Base-by-base conservation (phyloP, 2,113 vertebrate genomes). In the Chaetops frenatus region DNA sequence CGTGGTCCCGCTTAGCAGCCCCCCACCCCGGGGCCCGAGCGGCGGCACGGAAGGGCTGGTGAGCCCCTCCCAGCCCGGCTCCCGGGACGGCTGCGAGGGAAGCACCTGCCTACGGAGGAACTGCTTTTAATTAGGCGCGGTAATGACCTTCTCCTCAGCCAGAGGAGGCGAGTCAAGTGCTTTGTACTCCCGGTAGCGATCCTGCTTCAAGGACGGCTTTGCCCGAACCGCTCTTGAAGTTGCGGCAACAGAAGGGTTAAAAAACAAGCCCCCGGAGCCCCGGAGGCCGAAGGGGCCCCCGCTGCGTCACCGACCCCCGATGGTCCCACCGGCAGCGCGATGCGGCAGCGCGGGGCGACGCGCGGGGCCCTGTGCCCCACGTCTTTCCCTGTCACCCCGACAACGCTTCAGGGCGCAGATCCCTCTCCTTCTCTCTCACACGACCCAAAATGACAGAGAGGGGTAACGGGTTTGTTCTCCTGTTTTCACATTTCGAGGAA, bases 1-100 rank as follows among this genome's bases (percentile, higher is more conserved):
- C 4, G 8, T 27, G 33, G 12, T 28, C 33, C 5, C 3, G 1
- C 50, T 14, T 0, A 31, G 33, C 42, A 24, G 38, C 15, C 5
- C 7, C 14, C 7, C 6, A 22, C 5, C 10, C 23, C 19, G 19
- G 31, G 44, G 21, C 17, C 51, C 29, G 21, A 60, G 53, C 3
- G 4, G 35, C 3, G 24, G 5, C 45, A 56, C 14, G 2, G 76
- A 76, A 19, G 20, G 24, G 21, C 23, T 38, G 44, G 5, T 1
- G 33, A 23, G 17, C 18, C 3, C 2, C 3, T 38, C 60, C 53
- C 45, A 11, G 29, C 10, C 11, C 76, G 19, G 24, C 16, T 35
- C 38, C 61, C 16, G 20, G 45, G 16, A 22, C 42, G 7, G 5
- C 86, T 65, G 81, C n/a, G 17, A 57, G 56, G 35, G 48, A 53